Conservation (phyloP, 2,113 vertebrate genomes). For the Ariopsis seemanni region DNA sequence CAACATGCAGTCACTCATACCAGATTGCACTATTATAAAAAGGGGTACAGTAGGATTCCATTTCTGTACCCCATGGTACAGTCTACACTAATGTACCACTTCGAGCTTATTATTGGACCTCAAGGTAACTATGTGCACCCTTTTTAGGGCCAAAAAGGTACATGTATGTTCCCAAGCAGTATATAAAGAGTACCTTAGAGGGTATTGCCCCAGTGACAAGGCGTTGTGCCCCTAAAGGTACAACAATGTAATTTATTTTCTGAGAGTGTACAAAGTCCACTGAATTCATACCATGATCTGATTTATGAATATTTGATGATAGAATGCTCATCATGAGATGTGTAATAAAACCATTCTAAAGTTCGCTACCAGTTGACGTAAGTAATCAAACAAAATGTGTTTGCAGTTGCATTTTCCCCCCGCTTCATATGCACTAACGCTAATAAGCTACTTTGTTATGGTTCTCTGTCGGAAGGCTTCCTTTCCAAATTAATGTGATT, state of each 20-base stretch:
- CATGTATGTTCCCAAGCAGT: too few relatives aligned
- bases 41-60: too few relatives aligned
- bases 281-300: background rate
- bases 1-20: background rate
- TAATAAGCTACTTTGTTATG: conserved; percentile 56
- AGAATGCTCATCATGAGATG: background rate
- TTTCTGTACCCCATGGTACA: too few relatives aligned
- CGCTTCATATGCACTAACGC: conserved; percentile 62
- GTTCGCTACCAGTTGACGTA: background rate
- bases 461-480: conserved; percentile 12
- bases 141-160: too few relatives aligned
- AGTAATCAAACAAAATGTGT: conserved; percentile 32
- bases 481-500: conserved; percentile 15
- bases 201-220: too few relatives aligned
- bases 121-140: too few relatives aligned
- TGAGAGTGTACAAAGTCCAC: background rate
- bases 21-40: background rate
- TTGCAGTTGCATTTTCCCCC: conserved; percentile 38
- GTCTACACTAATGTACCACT: too few relatives aligned
- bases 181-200: too few relatives aligned
- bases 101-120: too few relatives aligned
- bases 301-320: conserved; percentile 30
- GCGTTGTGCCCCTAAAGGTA: too few relatives aligned
- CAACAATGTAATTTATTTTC: too few relatives aligned
- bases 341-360: conserved; percentile 18